Percentiles rank a stretch among this genome's conserved stretches.
Conservation (phyloP, 2,888 invertebrate genomes). For the Drosophila parthenogenetica region DNA sequence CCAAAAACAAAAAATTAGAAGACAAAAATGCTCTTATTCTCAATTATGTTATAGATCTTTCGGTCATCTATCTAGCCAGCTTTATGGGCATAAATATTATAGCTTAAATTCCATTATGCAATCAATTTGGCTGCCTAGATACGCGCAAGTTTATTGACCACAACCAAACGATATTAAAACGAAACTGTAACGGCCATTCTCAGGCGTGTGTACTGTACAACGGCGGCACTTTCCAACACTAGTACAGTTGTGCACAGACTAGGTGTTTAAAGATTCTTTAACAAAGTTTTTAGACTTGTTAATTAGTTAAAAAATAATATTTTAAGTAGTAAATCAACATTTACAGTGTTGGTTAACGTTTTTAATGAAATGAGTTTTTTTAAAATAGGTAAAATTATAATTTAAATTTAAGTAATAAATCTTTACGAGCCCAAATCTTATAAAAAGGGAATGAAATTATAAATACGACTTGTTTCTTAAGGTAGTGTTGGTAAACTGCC, state of each 20-base stretch:
- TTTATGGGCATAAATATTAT: slow-evolving; percentile 32
- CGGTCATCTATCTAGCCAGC: slow-evolving; percentile 6
- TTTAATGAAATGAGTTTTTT: neutral
- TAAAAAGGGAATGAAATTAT: neutral
- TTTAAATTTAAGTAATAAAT: no score
- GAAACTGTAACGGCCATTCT: slow-evolving; percentile 42
- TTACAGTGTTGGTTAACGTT: neutral
- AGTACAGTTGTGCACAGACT: slow-evolving; percentile 36
- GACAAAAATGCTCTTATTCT: slow-evolving; percentile 79
- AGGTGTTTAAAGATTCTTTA: neutral
- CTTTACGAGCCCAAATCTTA: no score
- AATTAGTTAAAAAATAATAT: no score
- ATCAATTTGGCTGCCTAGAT: slow-evolving; percentile 73
- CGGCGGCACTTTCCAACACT: slow-evolving; percentile 27
- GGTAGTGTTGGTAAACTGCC: neutral
- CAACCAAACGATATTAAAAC: slow-evolving; percentile 3
- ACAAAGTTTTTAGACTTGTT: neutral
- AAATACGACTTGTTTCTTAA: neutral
- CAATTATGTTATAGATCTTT: slow-evolving; percentile 77
- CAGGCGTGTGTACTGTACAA: neutral
- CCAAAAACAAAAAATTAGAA: slow-evolving; percentile 11
- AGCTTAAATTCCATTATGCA: slow-evolving; percentile 75
- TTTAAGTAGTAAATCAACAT: neutral
- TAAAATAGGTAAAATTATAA: neutral
- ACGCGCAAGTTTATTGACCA: slow-evolving; percentile 78